Evolutionary conservation across 2,113 vertebrate genomes (phyloP).

Genomic region (Ochotona princeps): DNA sequence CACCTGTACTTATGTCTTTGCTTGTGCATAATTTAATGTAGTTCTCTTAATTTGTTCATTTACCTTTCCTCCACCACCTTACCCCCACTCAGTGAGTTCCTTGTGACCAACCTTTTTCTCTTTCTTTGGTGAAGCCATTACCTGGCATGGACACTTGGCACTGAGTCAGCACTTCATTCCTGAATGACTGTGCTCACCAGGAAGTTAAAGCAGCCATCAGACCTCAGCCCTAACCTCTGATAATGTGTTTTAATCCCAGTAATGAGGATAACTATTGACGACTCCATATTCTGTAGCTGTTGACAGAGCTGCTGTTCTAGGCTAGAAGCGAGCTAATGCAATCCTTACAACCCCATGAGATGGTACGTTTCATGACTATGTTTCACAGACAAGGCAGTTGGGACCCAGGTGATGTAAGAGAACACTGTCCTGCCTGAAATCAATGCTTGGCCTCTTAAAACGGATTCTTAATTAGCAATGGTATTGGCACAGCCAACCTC

Average conservation of each 20-base stretch:
- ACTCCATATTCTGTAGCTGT: background rate
- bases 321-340: background rate
- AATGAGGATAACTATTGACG: background rate
- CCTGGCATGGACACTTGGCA: background rate
- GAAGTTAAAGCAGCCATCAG: background rate
- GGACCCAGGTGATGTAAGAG: background rate
- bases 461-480: background rate
- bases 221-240: background rate
- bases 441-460: background rate
- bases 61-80: background rate
- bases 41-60: conserved; percentile 3
- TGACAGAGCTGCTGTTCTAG: background rate
- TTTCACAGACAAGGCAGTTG: background rate
- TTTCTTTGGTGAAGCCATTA: background rate
- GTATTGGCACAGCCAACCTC: background rate
- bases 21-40: background rate
- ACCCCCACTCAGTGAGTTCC: background rate
- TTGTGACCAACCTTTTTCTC: background rate
- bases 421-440: background rate
- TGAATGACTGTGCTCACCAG: background rate
- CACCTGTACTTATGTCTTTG: background rate
- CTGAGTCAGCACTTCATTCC: background rate
- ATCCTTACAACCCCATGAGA: background rate
- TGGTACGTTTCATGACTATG: background rate
- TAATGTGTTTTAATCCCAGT: background rate